phyloP scores from a whole-genome alignment of 2,888 invertebrate species.

The Drosophila setosimentum region DNA sequence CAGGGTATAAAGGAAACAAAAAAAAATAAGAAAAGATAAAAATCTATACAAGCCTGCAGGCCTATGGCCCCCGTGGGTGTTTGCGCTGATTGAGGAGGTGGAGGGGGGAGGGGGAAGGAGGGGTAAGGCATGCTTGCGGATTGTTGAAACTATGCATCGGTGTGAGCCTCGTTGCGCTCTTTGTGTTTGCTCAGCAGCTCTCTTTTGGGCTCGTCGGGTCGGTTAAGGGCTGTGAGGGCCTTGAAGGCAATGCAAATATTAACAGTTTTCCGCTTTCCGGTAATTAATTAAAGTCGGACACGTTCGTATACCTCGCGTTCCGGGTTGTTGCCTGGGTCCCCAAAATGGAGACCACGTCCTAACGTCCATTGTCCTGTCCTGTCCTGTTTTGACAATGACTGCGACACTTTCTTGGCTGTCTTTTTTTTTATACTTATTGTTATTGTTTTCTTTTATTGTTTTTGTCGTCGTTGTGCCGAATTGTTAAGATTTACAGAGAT shows the following conservation, averaged over 20 bases:
- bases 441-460: background rate
- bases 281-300: conserved; percentile 76
- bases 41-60: conserved; percentile 18
- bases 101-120: background rate
- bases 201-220: conserved; percentile 5
- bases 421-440: background rate
- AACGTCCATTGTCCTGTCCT: conserved; percentile 7
- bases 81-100: too few species aligned
- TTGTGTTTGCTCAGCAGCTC: conserved; percentile 52
- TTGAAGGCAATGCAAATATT: conserved; percentile 74
- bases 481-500: background rate
- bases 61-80: conserved; percentile 6
- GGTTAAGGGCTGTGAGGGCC: conserved; percentile 12
- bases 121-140: too few species aligned
- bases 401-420: background rate
- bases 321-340: background rate
- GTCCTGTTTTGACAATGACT: conserved; percentile 3
- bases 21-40: conserved; percentile 8
- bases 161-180: conserved; percentile 44
- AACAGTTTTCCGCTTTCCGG: conserved; percentile 76
- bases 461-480: background rate
- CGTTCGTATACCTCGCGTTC: conserved; percentile 39
- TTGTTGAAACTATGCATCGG: background rate
- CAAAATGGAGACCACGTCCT: background rate
- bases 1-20: conserved; percentile 32